Percentiles rank a stretch among this genome's conserved stretches.
These are phyloP conservation scores for Asbolus verrucosus DNA, from an alignment of 1,140 invertebrate genomes.

Conservation along the genomic window DNA sequence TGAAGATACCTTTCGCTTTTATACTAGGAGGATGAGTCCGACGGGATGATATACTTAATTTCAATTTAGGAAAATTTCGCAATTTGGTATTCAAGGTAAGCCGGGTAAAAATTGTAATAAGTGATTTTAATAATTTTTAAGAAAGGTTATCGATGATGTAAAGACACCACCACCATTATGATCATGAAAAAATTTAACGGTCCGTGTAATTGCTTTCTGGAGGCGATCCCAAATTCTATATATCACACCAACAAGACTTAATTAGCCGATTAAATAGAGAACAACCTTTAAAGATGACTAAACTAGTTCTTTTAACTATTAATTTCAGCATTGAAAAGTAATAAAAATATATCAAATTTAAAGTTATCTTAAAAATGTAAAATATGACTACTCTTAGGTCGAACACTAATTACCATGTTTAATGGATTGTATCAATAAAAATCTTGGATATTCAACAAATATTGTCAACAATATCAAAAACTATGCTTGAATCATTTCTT, in stretches of 20 bases:
- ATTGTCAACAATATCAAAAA: neutral
- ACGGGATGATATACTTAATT: conserved; percentile 40
- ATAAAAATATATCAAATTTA: conserved; percentile 22
- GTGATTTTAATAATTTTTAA: conserved; percentile 25
- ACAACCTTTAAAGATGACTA: conserved; percentile 14
- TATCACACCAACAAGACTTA: conserved; percentile 3
- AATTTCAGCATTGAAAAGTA: conserved; percentile 6
- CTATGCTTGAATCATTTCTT: neutral
- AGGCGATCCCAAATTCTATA: conserved; percentile 34
- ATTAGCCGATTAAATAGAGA: conserved; percentile 13
- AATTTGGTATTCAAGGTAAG: conserved; percentile 38
- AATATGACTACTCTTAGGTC: neutral
- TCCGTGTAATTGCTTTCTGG: conserved; percentile 18
- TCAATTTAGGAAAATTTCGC: conserved; percentile 41
- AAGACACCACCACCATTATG: conserved; percentile 4
- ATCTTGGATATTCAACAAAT: too few species aligned
- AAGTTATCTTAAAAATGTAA: conserved; percentile 4
- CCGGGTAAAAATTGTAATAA: conserved; percentile 29
- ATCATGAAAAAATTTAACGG: conserved; percentile 18
- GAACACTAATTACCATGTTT: neutral
- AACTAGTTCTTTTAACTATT: conserved; percentile 25
- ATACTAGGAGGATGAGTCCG: conserved; percentile 32
- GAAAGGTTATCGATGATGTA: conserved; percentile 19
- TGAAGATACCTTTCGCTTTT: conserved; percentile 43
- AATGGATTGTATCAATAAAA: conserved; percentile 6